Evolutionary conservation across 2,888 invertebrate species (phyloP).

Genomic region (Zaprionus obscuricornis): DNA sequence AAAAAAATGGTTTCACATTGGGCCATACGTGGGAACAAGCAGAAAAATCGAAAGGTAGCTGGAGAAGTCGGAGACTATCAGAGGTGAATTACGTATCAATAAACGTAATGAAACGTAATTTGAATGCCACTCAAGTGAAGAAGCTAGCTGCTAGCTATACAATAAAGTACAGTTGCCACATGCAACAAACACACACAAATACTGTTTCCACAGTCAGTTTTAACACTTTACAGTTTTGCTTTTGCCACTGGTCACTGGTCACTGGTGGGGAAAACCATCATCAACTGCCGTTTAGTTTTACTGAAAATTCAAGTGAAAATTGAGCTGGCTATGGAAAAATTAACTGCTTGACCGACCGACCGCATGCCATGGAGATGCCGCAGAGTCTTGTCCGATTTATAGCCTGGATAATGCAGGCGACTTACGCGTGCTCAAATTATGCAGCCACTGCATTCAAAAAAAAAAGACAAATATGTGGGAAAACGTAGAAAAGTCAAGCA

Average conservation of each 20-base stretch:
- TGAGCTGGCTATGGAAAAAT: conserved; percentile 59
- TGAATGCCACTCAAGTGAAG: conserved; percentile 70
- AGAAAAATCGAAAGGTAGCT: background rate
- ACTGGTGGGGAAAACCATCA: conserved; percentile 29
- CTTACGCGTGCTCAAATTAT: conserved; percentile 72
- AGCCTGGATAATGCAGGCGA: conserved; percentile 74
- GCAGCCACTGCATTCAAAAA: conserved; percentile 70
- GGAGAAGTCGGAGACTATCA: background rate
- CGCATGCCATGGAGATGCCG: conserved; percentile 41
- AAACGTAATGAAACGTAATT: conserved; percentile 74
- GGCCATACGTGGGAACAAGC: background rate
- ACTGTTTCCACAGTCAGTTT: no score
- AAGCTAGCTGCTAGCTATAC: no score
- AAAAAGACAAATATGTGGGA: background rate
- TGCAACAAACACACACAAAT: no score
- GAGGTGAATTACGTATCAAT: conserved; percentile 49
- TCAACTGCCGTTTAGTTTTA: no score
- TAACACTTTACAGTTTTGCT: background rate
- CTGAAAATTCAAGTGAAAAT: conserved; percentile 43
- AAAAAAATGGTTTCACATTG: conserved; percentile 5
- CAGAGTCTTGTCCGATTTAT: conserved; percentile 58
- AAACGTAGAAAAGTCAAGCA: no score
- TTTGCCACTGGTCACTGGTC: conserved; percentile 1
- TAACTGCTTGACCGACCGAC: conserved; percentile 65
- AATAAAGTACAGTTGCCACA: conserved; percentile 11